These are phyloP conservation scores for Pogonocherus hispidulus DNA, from an alignment of 2,888 invertebrate species.

Conservation along the genomic window DNA sequence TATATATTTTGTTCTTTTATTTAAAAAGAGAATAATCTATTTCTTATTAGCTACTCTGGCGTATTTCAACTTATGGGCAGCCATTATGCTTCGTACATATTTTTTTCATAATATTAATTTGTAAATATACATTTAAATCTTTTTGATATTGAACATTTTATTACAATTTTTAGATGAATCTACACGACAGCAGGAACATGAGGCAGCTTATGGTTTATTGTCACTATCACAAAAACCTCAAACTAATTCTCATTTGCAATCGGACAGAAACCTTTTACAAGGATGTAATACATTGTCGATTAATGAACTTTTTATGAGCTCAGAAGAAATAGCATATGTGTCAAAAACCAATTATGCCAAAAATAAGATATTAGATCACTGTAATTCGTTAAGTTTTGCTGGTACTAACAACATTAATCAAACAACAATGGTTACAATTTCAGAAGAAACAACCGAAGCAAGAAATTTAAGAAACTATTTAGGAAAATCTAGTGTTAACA, in stretches of 20 bases:
- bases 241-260: slow-evolving; percentile 42
- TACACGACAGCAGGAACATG: slow-evolving; percentile 84
- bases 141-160: no score
- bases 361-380: slow-evolving; percentile 65
- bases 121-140: no score
- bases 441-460: slow-evolving; percentile 47
- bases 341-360: slow-evolving; percentile 66
- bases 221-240: slow-evolving; percentile 77
- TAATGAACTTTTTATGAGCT: slow-evolving; percentile 59
- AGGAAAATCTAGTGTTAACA: slow-evolving; percentile 70
- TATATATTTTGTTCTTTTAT: no score
- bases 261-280: slow-evolving; percentile 39
- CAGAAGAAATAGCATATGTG: slow-evolving; percentile 66
- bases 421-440: slow-evolving; percentile 28
- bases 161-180: slow-evolving; percentile 73
- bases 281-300: slow-evolving; percentile 39
- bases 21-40: no score
- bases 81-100: no score
- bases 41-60: no score
- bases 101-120: no score
- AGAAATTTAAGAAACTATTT: slow-evolving; percentile 59
- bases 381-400: slow-evolving; percentile 30
- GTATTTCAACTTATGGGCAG: no score
- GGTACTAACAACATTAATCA: slow-evolving; percentile 39
- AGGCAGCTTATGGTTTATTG: slow-evolving; percentile 86